Conservation (phyloP, 2,888 invertebrate species). For the Rhamphomyia laevipes region DNA sequence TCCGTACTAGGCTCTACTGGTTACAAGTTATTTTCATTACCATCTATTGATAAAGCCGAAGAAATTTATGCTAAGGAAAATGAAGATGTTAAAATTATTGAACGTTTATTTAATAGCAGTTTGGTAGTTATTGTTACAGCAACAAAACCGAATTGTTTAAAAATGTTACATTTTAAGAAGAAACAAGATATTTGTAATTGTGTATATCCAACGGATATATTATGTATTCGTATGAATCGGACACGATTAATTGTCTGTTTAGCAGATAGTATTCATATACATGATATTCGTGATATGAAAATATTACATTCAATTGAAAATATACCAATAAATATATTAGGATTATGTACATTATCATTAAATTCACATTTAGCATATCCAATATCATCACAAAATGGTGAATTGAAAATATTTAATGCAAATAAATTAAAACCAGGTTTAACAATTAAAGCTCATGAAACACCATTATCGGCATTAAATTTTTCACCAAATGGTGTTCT, state of each 20-base stretch:
- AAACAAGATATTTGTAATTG: slow-evolving; percentile 37
- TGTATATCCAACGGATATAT: slow-evolving; percentile 33
- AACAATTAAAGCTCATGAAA: slow-evolving; percentile 33
- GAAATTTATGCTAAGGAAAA: slow-evolving; percentile 36
- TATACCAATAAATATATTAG: slow-evolving; percentile 30
- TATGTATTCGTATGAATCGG: slow-evolving; percentile 36
- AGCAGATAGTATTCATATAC: slow-evolving; percentile 35
- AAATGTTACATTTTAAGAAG: slow-evolving; percentile 37
- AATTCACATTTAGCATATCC: slow-evolving; percentile 36
- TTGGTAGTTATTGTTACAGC: slow-evolving; percentile 35
- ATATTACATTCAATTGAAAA: slow-evolving; percentile 34
- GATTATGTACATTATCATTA: slow-evolving; percentile 33
- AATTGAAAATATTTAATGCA: slow-evolving; percentile 34
- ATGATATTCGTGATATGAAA: slow-evolving; percentile 38
- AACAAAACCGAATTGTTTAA: slow-evolving; percentile 33
- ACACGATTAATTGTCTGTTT: slow-evolving; percentile 32
- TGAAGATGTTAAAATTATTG: slow-evolving; percentile 34
- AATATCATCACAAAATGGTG: slow-evolving; percentile 27
- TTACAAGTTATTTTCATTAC: slow-evolving; percentile 32
- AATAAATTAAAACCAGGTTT: slow-evolving; percentile 27
- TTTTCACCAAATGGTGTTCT: slow-evolving; percentile 34
- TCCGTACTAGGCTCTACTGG: slow-evolving; percentile 29
- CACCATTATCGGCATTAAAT: slow-evolving; percentile 31
- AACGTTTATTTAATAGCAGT: slow-evolving; percentile 34
- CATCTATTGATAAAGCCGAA: slow-evolving; percentile 31